Base-by-base conservation (phyloP, 2,113 vertebrate genomes). In the Oreamnos americanus region DNA sequence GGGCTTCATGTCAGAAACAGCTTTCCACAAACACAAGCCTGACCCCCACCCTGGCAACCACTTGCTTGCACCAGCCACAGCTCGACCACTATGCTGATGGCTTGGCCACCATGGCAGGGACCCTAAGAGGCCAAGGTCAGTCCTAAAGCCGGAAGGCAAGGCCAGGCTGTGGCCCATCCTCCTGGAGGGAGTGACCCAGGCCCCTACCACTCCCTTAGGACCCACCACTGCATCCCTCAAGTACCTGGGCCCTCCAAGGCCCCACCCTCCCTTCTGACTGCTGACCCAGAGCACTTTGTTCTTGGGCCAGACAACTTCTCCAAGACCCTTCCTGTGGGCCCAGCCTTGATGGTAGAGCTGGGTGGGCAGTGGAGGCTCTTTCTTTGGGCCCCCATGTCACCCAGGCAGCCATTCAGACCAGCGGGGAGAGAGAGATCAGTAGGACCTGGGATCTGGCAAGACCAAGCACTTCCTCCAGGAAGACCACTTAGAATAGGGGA, bases 191-290 rank as follows among this genome's bases (percentile, higher is more conserved):
- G 17, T 19, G 64, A 47, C 39, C 30, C 33, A n/a, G 51, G 19
- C 51, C 51, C 15, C 62, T 51, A 14, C 58, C 60, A 28, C 28
- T 23, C 23, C 30, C 28, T 12, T 12, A 8, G 17, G 53, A 8
- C 0, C 53, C 33, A 3, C 12, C 43, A 13, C 39, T 7, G 7
- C 6, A 0, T 19, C 6, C 10, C 33, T 28, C 57, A 2, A n/a
- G 33, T 10, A 28, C 57, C 1, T 43, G 10, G 13, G 16, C 33
- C 93, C 36, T 36, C 57, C 76, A 16, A 2, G 12, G 15, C 58
- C n/a, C 74, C 23, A 26, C 26, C 43, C 3, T 47, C 53, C 30
- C 8, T 14, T 39, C 60, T 36, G 71, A 87, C 39, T 74, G 17
- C 74, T 12, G 28, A 49, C 15, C 47, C 74, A 45, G 74, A n/a